A percentile compares a stretch with the other conserved stretches of the same genome.
phyloP scores from a whole-genome alignment of 2,113 vertebrate species.

The Cyanistes caeruleus region DNA sequence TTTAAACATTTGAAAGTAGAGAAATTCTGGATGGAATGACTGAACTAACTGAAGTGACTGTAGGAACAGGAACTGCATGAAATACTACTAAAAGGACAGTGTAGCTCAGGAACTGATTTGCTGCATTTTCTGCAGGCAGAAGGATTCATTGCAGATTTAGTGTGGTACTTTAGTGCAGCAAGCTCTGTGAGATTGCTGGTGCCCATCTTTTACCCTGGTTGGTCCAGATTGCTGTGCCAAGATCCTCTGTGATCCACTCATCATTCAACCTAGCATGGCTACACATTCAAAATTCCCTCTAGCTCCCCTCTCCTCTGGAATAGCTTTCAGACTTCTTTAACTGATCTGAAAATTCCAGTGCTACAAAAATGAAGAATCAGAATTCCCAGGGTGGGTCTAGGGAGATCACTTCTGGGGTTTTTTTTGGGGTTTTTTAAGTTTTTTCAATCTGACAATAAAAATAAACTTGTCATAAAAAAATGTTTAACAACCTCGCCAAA shows the following conservation, averaged over 20 bases:
- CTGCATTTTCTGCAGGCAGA: background rate
- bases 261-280: background rate
- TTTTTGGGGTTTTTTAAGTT: too few species aligned
- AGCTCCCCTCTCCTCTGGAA: fast-evolving
- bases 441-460: too few species aligned
- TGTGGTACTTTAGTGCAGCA: background rate
- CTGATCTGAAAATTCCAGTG: background rate
- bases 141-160: background rate
- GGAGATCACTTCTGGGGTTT: background rate
- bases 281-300: background rate
- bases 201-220: background rate
- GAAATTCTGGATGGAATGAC: background rate
- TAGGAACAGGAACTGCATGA: background rate
- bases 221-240: background rate
- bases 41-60: background rate
- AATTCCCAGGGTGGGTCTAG: background rate
- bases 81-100: background rate
- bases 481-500: background rate
- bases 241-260: background rate
- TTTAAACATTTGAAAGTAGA: background rate
- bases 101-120: background rate
- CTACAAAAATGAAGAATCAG: background rate
- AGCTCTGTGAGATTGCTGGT: background rate
- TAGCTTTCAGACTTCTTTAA: background rate
- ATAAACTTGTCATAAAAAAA: background rate